Conservation (phyloP, 2,888 invertebrate species). For the Dryocosmus kuriphilus region DNA sequence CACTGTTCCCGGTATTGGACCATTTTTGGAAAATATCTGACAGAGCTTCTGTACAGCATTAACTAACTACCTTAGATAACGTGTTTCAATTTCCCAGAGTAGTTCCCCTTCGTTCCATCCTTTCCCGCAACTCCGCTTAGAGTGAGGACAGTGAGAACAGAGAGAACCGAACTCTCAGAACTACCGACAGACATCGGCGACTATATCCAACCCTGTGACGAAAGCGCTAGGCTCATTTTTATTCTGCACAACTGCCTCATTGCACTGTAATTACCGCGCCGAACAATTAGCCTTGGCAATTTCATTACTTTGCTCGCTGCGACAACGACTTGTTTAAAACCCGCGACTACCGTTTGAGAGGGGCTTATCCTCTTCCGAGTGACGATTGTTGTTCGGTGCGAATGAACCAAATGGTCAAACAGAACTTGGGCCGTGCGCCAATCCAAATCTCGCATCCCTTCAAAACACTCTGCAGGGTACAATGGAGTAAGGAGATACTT, state of each 20-base stretch:
- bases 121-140: not conserved
- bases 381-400: conserved; percentile 14
- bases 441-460: not conserved
- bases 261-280: conserved; percentile 61
- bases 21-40: conserved; percentile 54
- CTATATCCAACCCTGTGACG: conserved; percentile 45
- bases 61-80: conserved; percentile 55
- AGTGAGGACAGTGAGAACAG: conserved; percentile 48
- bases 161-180: not conserved
- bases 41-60: conserved; percentile 46
- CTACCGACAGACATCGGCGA: conserved; percentile 53
- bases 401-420: conserved; percentile 4
- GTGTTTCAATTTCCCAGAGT: conserved; percentile 58
- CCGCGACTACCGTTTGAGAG: not conserved
- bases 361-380: not conserved
- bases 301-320: conserved; percentile 48
- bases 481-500: not conserved
- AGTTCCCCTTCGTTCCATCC: conserved; percentile 48
- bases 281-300: conserved; percentile 57
- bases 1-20: not conserved
- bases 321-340: conserved; percentile 30
- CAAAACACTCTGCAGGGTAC: not conserved
- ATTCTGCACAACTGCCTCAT: conserved; percentile 59
- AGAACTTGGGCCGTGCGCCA: not conserved
- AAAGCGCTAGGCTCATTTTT: conserved; percentile 59